Conservation (phyloP, 2,888 invertebrate genomes). For the Plebejus anna region DNA sequence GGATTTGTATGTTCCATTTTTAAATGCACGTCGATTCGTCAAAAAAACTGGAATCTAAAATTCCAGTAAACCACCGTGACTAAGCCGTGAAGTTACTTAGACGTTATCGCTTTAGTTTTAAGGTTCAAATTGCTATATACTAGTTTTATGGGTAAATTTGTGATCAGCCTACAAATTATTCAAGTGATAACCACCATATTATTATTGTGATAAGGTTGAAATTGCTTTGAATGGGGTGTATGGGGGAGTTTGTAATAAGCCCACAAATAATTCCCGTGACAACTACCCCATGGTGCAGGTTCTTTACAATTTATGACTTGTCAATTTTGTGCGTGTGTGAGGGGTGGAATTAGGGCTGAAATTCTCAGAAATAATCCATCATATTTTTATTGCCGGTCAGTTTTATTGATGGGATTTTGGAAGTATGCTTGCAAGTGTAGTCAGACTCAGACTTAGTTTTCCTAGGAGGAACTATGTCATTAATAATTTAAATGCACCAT, state of each 20-base stretch:
- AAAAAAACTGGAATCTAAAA: constrained; percentile 16
- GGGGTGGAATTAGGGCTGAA: constrained; percentile 42
- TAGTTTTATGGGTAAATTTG: background rate
- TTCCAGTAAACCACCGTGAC: constrained; percentile 25
- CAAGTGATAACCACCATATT: constrained; percentile 45
- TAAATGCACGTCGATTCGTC: constrained; percentile 14
- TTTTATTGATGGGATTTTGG: background rate
- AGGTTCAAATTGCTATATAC: background rate
- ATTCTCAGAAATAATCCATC: background rate
- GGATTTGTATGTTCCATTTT: background rate
- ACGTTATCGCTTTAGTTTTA: background rate
- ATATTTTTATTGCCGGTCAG: constrained; percentile 4
- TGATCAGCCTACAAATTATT: constrained; percentile 31
- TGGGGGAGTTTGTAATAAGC: constrained; percentile 10
- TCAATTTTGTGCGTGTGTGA: constrained; percentile 50
- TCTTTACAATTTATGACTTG: constrained; percentile 71
- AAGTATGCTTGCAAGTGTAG: background rate
- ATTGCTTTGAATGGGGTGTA: background rate
- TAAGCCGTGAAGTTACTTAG: background rate
- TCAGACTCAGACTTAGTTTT: background rate
- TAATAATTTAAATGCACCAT: too few relatives aligned
- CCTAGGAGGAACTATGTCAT: too few relatives aligned
- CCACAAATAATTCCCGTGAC: constrained; percentile 44
- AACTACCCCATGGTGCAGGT: constrained; percentile 68
- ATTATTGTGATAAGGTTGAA: background rate